Evolutionary conservation across 2,888 invertebrate genomes (phyloP), one percentile per base, ranked within the genome.

Genomic region (Diploptera punctata): DNA sequence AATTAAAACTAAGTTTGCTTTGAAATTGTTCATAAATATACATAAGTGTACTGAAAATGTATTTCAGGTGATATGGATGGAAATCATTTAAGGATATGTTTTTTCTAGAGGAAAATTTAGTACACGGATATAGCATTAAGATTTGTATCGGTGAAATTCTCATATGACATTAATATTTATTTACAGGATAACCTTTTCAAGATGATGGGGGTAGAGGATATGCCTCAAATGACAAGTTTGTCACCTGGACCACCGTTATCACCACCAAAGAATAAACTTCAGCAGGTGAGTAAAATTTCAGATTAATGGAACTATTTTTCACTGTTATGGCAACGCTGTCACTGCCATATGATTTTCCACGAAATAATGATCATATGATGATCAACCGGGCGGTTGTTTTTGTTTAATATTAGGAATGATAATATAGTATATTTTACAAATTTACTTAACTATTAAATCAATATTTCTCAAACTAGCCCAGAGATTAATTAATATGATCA

Each of bases 151-250:
- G 18, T 21, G 29, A 21, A 16, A 47, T 47, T 65, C 65, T 47
- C 43, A 24, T 52, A 10, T 52, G n/a, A 29, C 3, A 57, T 2
- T 29, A n/a, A 1, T 7, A 57, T n/a, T 47, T 65, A 4, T 65
- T 65, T 44, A 18, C 65, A 65, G 65, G 29, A n/a, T 2, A 29
- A 4, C 16, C 47, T 19, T 33, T 31, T 21, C 70, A 72, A 70
- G 16, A 75, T 75, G 75, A 83, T 86, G 83, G 60, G 83, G 65
- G 84, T 84, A 4, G 87, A 86, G 16, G 85, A 86, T 43, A 72
- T 87, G 77, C 86, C 87, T 0, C 84, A 80, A 18, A 87, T 87
- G 87, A 79, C 84, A 76, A 84, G 86, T 69, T 81, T 87, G 21
- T 87, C 87, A 68, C 88, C 88, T 0, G 86, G 75, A 19, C 71